Conservation (phyloP, 2,113 vertebrate species). For the Pachyramphus minor region DNA sequence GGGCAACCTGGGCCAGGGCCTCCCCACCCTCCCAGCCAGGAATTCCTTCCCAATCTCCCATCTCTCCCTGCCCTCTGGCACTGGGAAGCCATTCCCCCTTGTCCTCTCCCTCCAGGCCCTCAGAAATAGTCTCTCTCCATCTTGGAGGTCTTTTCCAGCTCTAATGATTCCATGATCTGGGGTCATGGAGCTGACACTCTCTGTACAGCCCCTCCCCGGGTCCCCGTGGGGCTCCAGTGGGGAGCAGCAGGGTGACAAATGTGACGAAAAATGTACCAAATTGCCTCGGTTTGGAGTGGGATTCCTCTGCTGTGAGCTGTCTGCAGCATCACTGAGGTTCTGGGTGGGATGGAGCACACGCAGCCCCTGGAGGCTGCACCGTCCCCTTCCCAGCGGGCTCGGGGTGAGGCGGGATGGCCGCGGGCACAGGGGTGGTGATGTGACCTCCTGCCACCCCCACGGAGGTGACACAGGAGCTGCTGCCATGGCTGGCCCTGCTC, state of each 20-base stretch:
- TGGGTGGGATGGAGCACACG: accelerated
- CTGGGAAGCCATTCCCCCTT: not conserved
- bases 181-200: not conserved
- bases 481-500: not conserved
- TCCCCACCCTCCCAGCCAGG: not conserved
- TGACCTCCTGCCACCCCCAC: not conserved
- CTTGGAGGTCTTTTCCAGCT: not conserved
- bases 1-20: not conserved
- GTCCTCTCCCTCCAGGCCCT: accelerated
- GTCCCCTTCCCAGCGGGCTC: accelerated
- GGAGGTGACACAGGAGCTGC: not conserved
- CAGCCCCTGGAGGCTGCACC: accelerated
- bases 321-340: not conserved
- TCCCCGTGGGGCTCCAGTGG: not conserved
- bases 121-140: not conserved
- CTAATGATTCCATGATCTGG: not conserved
- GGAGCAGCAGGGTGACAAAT: not conserved
- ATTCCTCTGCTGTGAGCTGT: not conserved
- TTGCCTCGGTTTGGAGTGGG: not conserved
- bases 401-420: not conserved
- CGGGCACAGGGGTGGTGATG: not conserved
- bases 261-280: not conserved
- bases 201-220: accelerated
- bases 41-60: not conserved
- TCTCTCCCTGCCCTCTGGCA: not conserved